Conservation (phyloP, 2,113 vertebrate species). For the Syngnathus scovelli region DNA sequence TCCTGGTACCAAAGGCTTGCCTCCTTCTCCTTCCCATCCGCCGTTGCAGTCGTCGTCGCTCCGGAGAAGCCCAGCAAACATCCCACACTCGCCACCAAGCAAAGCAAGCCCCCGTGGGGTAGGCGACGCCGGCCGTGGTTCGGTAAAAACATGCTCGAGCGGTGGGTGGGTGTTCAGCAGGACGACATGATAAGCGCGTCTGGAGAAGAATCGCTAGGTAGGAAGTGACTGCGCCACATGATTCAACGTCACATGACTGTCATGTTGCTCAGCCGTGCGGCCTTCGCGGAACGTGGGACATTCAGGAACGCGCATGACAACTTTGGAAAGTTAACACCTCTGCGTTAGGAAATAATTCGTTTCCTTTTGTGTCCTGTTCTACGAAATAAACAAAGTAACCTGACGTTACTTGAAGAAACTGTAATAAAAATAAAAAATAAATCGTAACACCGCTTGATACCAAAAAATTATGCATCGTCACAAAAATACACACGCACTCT, state of each 20-base stretch:
- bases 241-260: conserved; percentile 55
- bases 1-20: conserved; percentile 53
- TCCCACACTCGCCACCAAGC: conserved; percentile 16
- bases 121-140: neutral
- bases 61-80: conserved; percentile 24
- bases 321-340: no score
- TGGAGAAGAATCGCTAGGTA: conserved; percentile 33
- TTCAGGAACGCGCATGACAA: neutral
- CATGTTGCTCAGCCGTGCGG: conserved; percentile 13
- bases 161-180: neutral
- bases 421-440: no score
- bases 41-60: conserved; percentile 5
- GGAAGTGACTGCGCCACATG: conserved; percentile 63
- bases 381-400: no score
- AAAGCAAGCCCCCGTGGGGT: conserved; percentile 18
- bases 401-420: no score
- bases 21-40: conserved; percentile 12
- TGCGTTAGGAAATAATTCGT: no score
- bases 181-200: conserved; percentile 57
- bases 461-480: no score
- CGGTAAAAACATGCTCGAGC: conserved; percentile 31
- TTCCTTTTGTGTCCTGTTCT: no score
- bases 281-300: conserved; percentile 19
- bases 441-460: no score
- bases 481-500: no score